Conservation (phyloP, 2,797 vertebrate genomes). For the Chelon auratus region DNA sequence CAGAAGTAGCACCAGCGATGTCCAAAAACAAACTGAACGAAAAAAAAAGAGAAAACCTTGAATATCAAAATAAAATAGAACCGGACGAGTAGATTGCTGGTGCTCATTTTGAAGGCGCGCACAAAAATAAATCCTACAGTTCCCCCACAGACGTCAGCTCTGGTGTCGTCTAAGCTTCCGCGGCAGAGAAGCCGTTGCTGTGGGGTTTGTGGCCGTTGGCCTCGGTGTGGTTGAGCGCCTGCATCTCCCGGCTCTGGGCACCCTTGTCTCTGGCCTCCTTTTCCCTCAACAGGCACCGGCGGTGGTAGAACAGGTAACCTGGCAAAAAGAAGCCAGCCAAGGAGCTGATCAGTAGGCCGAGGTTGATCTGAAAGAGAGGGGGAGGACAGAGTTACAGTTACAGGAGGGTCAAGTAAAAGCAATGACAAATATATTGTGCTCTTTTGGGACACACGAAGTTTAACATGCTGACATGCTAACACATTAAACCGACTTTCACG, state of each 20-base stretch:
- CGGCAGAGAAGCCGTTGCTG: slow-evolving; percentile 59
- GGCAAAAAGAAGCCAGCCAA: slow-evolving; percentile 90
- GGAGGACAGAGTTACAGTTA: not conserved
- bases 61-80: slow-evolving; percentile 2
- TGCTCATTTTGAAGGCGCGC: slow-evolving; percentile 48
- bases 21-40: not conserved
- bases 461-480: too few relatives aligned
- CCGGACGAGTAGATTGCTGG: slow-evolving; percentile 12
- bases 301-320: slow-evolving; percentile 88
- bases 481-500: too few relatives aligned
- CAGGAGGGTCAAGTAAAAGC: too few relatives aligned
- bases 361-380: slow-evolving; percentile 85
- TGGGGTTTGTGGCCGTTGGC: slow-evolving; percentile 72
- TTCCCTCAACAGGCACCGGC: slow-evolving; percentile 74
- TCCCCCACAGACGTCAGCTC: not conserved
- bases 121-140: slow-evolving; percentile 31
- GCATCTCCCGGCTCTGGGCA: slow-evolving; percentile 58
- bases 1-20: slow-evolving; percentile 45
- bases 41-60: not conserved
- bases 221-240: slow-evolving; percentile 68
- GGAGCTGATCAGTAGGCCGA: slow-evolving; percentile 87
- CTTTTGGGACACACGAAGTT: too few relatives aligned
- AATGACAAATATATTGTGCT: too few relatives aligned
- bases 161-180: slow-evolving; percentile 62
- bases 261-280: slow-evolving; percentile 59